Evolutionary conservation across 2,888 invertebrate species (phyloP).

Genomic region (Chironomus riparius): DNA sequence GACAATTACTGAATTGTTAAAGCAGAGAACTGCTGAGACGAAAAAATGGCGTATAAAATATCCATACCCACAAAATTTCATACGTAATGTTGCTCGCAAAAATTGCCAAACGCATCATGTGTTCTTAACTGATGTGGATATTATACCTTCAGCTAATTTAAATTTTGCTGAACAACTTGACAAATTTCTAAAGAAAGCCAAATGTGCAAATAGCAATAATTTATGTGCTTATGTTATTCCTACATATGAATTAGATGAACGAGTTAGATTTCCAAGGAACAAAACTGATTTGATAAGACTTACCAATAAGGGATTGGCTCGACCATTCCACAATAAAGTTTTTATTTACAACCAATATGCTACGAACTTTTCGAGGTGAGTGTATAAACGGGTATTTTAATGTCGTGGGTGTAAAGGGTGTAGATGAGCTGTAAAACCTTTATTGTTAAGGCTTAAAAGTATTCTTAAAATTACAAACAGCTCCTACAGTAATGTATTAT

Average conservation of each 20-base stretch:
- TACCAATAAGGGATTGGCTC: slow-evolving; percentile 67
- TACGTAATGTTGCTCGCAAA: slow-evolving; percentile 76
- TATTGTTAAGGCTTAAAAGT: too few relatives aligned
- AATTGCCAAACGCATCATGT: slow-evolving; percentile 73
- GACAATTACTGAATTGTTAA: slow-evolving; percentile 51
- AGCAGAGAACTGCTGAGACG: slow-evolving; percentile 52
- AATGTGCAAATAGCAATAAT: slow-evolving; percentile 45
- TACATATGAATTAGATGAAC: slow-evolving; percentile 75
- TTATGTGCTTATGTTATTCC: slow-evolving; percentile 83
- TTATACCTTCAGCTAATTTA: slow-evolving; percentile 58
- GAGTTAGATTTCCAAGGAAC: slow-evolving; percentile 69
- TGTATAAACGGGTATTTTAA: slow-evolving; percentile 28
- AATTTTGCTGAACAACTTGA: slow-evolving; percentile 63
- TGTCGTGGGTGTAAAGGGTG: not conserved
- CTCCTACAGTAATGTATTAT: too few relatives aligned
- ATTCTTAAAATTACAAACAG: too few relatives aligned
- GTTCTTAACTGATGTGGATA: slow-evolving; percentile 80
- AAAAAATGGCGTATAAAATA: slow-evolving; percentile 63
- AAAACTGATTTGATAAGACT: slow-evolving; percentile 68
- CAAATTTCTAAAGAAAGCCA: slow-evolving; percentile 52
- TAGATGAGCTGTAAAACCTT: too few relatives aligned
- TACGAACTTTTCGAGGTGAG: slow-evolving; percentile 78
- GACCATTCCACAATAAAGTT: slow-evolving; percentile 85
- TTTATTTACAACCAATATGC: slow-evolving; percentile 89
- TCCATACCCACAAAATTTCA: slow-evolving; percentile 81